phyloP scores from a whole-genome alignment of 2,888 invertebrate genomes.

The Danaus chrysippus region DNA sequence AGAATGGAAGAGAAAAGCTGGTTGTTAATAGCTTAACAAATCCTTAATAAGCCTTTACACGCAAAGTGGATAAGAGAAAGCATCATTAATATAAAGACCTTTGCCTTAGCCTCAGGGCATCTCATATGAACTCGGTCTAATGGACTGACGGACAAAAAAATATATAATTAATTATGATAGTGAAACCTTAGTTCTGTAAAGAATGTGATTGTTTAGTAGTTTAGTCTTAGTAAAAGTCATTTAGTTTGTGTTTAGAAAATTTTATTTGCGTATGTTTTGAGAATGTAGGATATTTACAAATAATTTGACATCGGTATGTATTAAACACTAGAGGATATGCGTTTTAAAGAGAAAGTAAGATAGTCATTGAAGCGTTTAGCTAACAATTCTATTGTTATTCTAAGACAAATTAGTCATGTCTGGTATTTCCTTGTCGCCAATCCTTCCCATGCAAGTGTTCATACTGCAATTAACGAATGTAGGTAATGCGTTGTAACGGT shows the following conservation, averaged over 20 bases:
- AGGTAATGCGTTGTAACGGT: not conserved
- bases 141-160: not conserved
- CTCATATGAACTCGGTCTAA: not conserved
- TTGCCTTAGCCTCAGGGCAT: not conserved
- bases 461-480: not conserved
- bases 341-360: conserved; percentile 28
- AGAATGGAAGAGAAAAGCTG: not conserved
- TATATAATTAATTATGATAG: not conserved
- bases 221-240: too few relatives aligned
- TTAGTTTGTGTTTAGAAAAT: too few relatives aligned
- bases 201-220: too few relatives aligned
- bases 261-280: too few relatives aligned
- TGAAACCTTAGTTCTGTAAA: too few relatives aligned
- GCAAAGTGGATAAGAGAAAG: not conserved
- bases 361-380: conserved; percentile 21
- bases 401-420: conserved; percentile 25
- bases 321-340: conserved; percentile 19
- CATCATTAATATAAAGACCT: conserved; percentile 4
- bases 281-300: too few relatives aligned
- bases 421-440: conserved; percentile 7
- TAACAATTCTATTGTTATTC: conserved; percentile 28
- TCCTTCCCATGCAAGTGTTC: conserved; percentile 9
- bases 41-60: not conserved
- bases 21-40: not conserved
- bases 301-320: conserved; percentile 9